Percentiles rank a stretch among this genome's conserved stretches.
Evolutionary conservation across 2,888 invertebrate genomes (phyloP).

Genomic region (Lamellibrachia satsuma): DNA sequence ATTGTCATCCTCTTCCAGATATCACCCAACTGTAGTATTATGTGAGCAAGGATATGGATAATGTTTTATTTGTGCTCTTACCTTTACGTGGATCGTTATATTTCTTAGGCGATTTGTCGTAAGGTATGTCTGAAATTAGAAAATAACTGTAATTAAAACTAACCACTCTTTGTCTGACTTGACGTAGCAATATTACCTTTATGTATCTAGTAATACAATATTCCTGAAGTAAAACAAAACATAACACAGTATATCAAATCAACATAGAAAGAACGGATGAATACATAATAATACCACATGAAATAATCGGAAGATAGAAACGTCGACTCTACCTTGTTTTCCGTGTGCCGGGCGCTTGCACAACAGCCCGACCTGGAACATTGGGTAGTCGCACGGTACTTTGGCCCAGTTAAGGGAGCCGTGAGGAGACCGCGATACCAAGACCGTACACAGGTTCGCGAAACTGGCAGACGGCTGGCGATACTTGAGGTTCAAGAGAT

Average conservation of each 20-base stretch:
- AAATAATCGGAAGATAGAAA: background rate
- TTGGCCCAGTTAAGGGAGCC: constrained; percentile 40
- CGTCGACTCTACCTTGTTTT: background rate
- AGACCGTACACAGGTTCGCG: constrained; percentile 38
- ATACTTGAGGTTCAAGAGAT: constrained; percentile 30
- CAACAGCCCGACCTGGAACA: constrained; percentile 36
- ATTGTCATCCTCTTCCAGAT: too few species aligned
- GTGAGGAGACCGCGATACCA: constrained; percentile 37
- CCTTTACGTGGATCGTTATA: background rate
- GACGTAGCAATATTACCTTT: too few species aligned
- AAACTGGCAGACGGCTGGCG: constrained; percentile 39
- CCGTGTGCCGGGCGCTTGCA: constrained; percentile 35
- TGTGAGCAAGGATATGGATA: background rate
- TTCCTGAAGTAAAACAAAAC: too few species aligned
- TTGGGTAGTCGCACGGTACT: constrained; percentile 42
- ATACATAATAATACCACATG: background rate
- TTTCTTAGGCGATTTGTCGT: background rate
- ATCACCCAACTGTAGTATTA: background rate
- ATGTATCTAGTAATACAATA: too few species aligned
- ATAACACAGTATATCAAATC: too few species aligned
- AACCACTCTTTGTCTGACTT: background rate
- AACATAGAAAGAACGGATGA: background rate
- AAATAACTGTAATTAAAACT: background rate
- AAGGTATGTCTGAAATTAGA: background rate
- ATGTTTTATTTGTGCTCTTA: background rate